Percentiles rank a stretch among this genome's conserved stretches.
Evolutionary conservation across 2,888 invertebrate genomes (phyloP).

Genomic region (Dasypolia templi): DNA sequence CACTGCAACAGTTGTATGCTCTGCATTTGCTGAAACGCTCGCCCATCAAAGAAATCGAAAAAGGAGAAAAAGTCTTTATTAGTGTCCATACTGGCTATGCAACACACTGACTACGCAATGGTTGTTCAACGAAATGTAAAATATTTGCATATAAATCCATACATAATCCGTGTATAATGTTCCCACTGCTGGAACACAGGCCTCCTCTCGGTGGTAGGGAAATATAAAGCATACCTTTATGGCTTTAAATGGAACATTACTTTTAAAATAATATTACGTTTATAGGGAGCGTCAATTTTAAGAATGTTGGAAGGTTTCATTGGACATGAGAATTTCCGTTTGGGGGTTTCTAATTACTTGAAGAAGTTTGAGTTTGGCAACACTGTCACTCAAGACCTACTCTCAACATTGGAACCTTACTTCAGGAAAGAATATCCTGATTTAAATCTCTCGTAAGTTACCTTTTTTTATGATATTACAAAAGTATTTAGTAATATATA

Average conservation of each 20-base stretch:
- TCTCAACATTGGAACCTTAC: constrained; percentile 91
- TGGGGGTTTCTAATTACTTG: constrained; percentile 94
- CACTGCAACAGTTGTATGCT: not conserved
- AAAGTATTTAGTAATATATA: not conserved
- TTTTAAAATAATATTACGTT: not conserved
- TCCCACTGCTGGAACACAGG: not conserved
- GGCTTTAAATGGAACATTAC: not conserved
- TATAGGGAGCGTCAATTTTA: constrained; percentile 95
- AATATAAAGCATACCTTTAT: not conserved
- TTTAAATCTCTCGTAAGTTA: constrained; percentile 88
- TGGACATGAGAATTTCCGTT: constrained; percentile 92
- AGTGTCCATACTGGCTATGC: not conserved
- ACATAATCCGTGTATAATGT: not conserved
- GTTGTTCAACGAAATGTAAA: not conserved
- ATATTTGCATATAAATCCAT: not conserved
- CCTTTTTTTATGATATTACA: not conserved
- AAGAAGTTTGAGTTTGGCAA: constrained; percentile 92
- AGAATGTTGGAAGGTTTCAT: constrained; percentile 97
- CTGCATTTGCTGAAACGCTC: not conserved
- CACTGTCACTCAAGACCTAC: constrained; percentile 95
- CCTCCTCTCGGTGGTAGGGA: not conserved
- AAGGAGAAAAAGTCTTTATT: not conserved
- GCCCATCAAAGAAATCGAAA: not conserved
- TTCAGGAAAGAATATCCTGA: constrained; percentile 85
- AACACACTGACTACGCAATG: not conserved